These are phyloP conservation scores for Amaurobius ferox DNA, from an alignment of 2,888 invertebrate species.

Conservation along the genomic window DNA sequence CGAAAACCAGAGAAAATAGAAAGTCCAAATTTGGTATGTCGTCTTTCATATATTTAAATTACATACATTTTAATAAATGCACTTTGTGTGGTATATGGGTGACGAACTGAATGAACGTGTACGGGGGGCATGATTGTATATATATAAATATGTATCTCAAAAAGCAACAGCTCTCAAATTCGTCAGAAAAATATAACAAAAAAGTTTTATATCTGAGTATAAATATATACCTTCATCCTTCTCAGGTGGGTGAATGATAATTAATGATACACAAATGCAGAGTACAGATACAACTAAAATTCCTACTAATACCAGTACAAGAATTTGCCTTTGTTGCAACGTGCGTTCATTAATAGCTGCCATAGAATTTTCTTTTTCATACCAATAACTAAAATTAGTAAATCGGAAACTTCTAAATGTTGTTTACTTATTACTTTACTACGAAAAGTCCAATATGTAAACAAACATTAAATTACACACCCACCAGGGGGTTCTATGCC, in stretches of 20 bases:
- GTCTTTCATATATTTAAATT: too few relatives aligned
- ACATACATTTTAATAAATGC: too few relatives aligned
- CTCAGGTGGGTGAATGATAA: not conserved
- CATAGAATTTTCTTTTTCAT: not conserved
- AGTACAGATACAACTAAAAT: slow-evolving; percentile 4
- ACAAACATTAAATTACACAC: not conserved
- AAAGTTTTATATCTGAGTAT: not conserved
- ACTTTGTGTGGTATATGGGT: too few relatives aligned
- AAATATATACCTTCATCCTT: not conserved
- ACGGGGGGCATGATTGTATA: not conserved
- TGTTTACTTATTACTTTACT: not conserved
- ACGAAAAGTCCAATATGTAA: not conserved
- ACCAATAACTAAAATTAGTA: not conserved
- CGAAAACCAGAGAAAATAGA: too few relatives aligned
- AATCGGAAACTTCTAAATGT: not conserved
- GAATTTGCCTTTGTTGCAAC: not conserved
- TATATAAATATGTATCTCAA: not conserved
- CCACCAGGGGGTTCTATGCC: too few relatives aligned
- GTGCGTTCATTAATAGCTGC: not conserved
- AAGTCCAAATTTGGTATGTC: too few relatives aligned
- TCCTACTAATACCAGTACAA: not conserved
- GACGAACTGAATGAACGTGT: not conserved
- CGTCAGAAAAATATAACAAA: not conserved
- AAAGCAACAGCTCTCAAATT: not conserved
- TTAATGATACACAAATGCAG: not conserved